phyloP scores from a whole-genome alignment of 2,797 vertebrate genomes.

The Botia kubotai region DNA sequence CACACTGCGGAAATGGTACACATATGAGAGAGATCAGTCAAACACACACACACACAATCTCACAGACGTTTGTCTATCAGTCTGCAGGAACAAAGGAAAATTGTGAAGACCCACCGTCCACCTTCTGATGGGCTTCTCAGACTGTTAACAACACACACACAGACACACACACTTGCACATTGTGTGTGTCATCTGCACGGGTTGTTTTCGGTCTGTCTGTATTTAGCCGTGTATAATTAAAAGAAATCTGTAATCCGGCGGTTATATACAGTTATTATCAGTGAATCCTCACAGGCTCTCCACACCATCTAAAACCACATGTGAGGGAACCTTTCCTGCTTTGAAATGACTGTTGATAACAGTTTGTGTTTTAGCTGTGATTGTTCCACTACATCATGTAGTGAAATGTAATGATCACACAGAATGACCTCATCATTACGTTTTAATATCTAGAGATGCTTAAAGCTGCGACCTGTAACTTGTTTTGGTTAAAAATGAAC shows the following conservation, averaged over 20 bases:
- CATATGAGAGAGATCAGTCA: conserved; percentile 90
- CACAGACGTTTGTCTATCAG: conserved; percentile 77
- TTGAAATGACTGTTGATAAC: conserved; percentile 74
- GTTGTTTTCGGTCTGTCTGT: conserved; percentile 60
- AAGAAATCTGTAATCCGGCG: conserved; percentile 70
- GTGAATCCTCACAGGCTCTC: conserved; percentile 65
- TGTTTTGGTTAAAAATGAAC: too few relatives aligned
- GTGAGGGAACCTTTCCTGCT: conserved; percentile 68
- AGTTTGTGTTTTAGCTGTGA: conserved; percentile 69
- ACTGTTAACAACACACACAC: conserved; percentile 78
- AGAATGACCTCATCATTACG: not conserved
- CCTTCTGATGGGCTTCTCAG: conserved; percentile 80
- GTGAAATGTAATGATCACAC: conserved; percentile 43
- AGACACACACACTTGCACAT: conserved; percentile 47
- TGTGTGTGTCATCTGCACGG: conserved; percentile 45
- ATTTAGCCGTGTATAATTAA: conserved; percentile 64
- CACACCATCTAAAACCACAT: conserved; percentile 75
- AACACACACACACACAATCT: conserved; percentile 62
- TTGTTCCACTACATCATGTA: conserved; percentile 47
- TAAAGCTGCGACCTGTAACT: too few relatives aligned
- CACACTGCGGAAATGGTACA: conserved; percentile 81
- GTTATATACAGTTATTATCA: conserved; percentile 68
- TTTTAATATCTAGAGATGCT: not conserved
- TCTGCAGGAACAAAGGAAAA: conserved; percentile 83
- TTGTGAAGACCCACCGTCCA: conserved; percentile 80